phyloP scores from a whole-genome alignment of 2,888 invertebrate genomes.

The Phanerotoma sp. region DNA sequence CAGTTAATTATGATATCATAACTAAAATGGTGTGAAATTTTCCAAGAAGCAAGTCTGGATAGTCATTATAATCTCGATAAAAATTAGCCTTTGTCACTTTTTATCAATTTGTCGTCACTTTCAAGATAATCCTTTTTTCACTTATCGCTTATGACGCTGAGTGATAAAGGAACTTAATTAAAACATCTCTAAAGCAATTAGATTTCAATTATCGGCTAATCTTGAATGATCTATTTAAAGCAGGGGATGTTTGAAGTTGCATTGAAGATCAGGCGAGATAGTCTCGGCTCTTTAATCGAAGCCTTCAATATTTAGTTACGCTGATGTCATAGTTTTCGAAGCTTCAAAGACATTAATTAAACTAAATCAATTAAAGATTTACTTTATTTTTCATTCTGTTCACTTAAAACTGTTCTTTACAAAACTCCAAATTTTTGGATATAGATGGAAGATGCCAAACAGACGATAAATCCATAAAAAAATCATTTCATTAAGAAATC shows the following conservation, averaged over 20 bases:
- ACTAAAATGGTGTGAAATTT: no score
- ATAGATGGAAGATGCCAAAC: neutral
- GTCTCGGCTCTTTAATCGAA: constrained; percentile 7
- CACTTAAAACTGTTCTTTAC: no score
- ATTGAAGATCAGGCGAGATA: constrained; percentile 5
- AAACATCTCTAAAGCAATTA: constrained; percentile 11
- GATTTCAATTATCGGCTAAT: constrained; percentile 13
- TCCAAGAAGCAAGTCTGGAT: no score
- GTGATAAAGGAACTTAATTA: neutral
- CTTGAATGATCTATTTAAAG: constrained; percentile 10
- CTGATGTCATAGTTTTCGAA: neutral
- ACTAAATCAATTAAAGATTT: no score
- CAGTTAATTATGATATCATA: no score
- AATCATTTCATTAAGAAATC: no score
- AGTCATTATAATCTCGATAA: no score
- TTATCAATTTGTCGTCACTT: neutral
- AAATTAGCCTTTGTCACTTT: neutral
- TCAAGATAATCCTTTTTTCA: neutral
- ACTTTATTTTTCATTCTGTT: no score
- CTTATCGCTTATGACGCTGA: neutral
- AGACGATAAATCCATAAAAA: no score
- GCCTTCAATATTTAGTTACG: neutral
- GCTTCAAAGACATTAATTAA: neutral
- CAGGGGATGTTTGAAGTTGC: neutral
- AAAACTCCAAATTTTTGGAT: no score